These are phyloP conservation scores for Drosophila stalkeri DNA, from an alignment of 2,888 invertebrate species.

Conservation along the genomic window DNA sequence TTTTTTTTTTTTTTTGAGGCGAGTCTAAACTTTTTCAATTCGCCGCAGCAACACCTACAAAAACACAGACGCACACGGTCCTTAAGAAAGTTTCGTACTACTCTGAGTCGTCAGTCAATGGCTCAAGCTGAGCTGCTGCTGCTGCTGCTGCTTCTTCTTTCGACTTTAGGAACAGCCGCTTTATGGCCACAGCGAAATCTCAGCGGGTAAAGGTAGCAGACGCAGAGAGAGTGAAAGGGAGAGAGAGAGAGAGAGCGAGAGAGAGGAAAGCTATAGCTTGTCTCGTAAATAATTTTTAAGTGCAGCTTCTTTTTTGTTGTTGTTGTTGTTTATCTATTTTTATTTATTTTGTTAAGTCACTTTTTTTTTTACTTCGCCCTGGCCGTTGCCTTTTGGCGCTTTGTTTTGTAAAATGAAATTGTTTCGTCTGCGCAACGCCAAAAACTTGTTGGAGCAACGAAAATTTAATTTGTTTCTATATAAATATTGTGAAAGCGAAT, in stretches of 20 bases:
- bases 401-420: slow-evolving; percentile 77
- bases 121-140: slow-evolving; percentile 41
- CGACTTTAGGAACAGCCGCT: slow-evolving; percentile 30
- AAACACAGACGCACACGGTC: slow-evolving; percentile 22
- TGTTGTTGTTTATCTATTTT: slow-evolving; percentile 46
- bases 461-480: slow-evolving; percentile 78
- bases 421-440: slow-evolving; percentile 51
- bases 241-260: not conserved
- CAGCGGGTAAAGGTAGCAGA: slow-evolving; percentile 13
- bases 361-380: slow-evolving; percentile 17
- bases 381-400: slow-evolving; percentile 42
- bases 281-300: slow-evolving; percentile 76
- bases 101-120: slow-evolving; percentile 71
- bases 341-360: slow-evolving; percentile 19
- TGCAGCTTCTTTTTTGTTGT: slow-evolving; percentile 60
- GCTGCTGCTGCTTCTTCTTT: slow-evolving; percentile 11
- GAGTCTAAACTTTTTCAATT: slow-evolving; percentile 78
- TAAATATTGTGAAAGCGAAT: slow-evolving; percentile 79
- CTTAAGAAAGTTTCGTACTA: slow-evolving; percentile 49
- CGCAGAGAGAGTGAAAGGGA: not conserved
- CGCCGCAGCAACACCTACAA: slow-evolving; percentile 71
- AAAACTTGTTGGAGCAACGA: slow-evolving; percentile 67
- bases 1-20: slow-evolving; percentile 4
- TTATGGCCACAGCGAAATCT: slow-evolving; percentile 66
- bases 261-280: slow-evolving; percentile 7